Evolutionary conservation across 2,888 invertebrate genomes (phyloP), one percentile per base, ranked within the genome.

Genomic region (Brachypalpus laphriformis): DNA sequence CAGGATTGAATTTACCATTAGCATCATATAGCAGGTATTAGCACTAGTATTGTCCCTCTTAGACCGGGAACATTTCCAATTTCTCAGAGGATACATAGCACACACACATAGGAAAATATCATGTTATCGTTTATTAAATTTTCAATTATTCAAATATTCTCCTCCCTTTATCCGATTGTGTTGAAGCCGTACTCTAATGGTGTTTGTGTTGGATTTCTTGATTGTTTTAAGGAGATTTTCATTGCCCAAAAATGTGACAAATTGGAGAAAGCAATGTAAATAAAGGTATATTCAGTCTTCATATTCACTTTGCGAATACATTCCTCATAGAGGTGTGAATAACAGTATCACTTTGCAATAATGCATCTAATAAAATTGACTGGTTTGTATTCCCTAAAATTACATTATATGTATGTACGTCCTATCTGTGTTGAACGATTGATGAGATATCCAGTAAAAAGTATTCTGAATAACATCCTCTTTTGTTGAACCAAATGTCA

Each of bases 61-160:
- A n/a, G n/a, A n/a, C n/a, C n/a, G n/a, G 14, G 37, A 22, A 40
- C 8, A 68, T 31, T 40, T 56, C 37, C 68, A 56, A 70, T 56
- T 45, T 45, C 31, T 42, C n/a, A 45, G 14, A 56, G 31, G 18
- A 37, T 8, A 49, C 25, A 22, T 37, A 51, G 14, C 40, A 3
- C 20, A 47, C 7, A 47, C 31, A 45, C 14, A 47, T 14, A 56
- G 70, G 72, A 37, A 65, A 72, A 71, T 78, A 57, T 71, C 71
- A 56, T 63, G 70, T 70, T 71, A 57, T 71, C 71, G 63, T 31
- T 78, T 78, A 78, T 78, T 71, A 71, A 78, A 71, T 78, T 71
- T 71, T 65, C 78, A 80, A 80, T 72, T 80, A 80, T 72, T 72
- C 71, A 65, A 72, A 66, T 72, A 51, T 42, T 34, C 61, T 68